These are phyloP conservation scores for Esox niger DNA, from an alignment of 2,113 vertebrate species.

Conservation along the genomic window DNA sequence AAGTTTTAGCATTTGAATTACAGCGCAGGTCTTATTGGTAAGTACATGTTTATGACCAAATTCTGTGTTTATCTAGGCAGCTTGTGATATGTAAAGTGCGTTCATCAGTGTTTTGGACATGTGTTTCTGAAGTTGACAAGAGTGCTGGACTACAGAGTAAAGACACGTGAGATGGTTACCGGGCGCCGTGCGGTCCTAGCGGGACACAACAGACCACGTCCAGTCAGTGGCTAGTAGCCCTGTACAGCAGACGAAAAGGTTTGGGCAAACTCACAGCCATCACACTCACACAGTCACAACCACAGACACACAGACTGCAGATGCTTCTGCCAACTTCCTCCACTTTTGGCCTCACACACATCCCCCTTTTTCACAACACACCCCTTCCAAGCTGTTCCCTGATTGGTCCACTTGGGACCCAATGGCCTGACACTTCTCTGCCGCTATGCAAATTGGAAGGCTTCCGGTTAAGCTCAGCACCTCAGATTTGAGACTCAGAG, in stretches of 20 bases:
- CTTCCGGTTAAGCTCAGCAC: constrained; percentile 41
- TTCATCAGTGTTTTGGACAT: constrained; percentile 36
- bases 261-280: constrained; percentile 83
- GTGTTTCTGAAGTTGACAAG: constrained; percentile 49
- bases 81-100: constrained; percentile 13
- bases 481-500: constrained; percentile 21
- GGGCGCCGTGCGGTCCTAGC: constrained; percentile 79
- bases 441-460: constrained; percentile 46
- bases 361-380: constrained; percentile 45
- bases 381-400: constrained; percentile 54
- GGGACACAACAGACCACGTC: constrained; percentile 82
- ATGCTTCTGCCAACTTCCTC: constrained; percentile 46
- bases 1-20: too few relatives aligned
- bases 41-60: neutral
- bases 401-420: constrained; percentile 59
- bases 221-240: constrained; percentile 85
- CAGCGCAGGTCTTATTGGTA: too few relatives aligned
- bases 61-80: constrained; percentile 10
- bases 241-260: constrained; percentile 86
- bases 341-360: constrained; percentile 6
- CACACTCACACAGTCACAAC: constrained; percentile 64
- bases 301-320: constrained; percentile 61
- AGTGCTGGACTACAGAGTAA: constrained; percentile 74
- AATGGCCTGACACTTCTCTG: constrained; percentile 45
- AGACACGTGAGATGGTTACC: constrained; percentile 84